Evolutionary conservation across 2,797 vertebrate genomes (phyloP), one percentile per base, ranked within the genome.

Genomic region (Sebastes trivittatus): DNA sequence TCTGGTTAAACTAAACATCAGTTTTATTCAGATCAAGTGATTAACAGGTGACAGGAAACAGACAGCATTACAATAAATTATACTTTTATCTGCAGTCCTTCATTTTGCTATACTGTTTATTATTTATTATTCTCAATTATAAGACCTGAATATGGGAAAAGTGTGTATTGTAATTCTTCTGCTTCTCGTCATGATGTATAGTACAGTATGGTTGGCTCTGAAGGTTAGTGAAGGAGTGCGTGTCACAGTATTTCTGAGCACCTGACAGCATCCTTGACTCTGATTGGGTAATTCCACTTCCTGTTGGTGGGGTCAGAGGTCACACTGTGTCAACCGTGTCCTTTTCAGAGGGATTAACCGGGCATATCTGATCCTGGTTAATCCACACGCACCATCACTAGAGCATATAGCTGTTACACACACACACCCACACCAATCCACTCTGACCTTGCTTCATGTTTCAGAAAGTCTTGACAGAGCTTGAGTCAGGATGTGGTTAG

Each of bases 311-410:
- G 87, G 90, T 94, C 88, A 91, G 84, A 92, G 88, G 89, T 93
- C 73, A 65, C 54, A 75, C 22, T 67, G 75, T 80, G 77, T 88
- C 84, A 87, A 80, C 77, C 75, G 63, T 77, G 88, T 88, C 88
- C 81, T 69, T 93, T 91, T 76, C 81, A 80, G 78, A 85, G 61
- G 89, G 92, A 95, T 95, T 94, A 94, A 83, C 61, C 11, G 2
- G 77, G 65, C 67, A 75, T 61, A 90, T 89, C 64, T 90, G 87
- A 94, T 94, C 92, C 93, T 63, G 63, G 85, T 87, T 95, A 93
- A 95, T 95, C 93, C 91, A 87, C 81, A 80, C 9, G 59, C 84
- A 89, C 85, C 76, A 88, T 91, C 87, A 81, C 85, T 69, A 11
- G 77, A 29, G 64, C 82, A 90, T 77, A 81, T 87, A 90, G 80